Evolutionary conservation across 1,140 invertebrate genomes (phyloP), one percentile per base, ranked within the genome.

Genomic region (Hetaerina americana): DNA sequence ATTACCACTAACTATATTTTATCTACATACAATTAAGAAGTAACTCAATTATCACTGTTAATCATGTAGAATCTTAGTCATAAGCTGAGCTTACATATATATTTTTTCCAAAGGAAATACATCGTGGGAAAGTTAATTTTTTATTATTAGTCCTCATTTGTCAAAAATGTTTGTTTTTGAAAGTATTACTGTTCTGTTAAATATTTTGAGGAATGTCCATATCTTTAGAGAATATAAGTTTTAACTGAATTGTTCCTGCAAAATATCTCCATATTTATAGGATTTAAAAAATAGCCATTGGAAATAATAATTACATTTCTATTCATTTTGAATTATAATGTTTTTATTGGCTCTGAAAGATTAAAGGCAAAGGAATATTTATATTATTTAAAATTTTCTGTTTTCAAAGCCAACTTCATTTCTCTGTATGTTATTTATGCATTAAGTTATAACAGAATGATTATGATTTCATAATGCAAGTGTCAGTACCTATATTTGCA

Each of bases 1-100:
- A 57, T 57, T 57, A 57, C 40, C 40, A 57, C 40, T 57, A 57
- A 57, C 40, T 57, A 57, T 57, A 57, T 57, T 57, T 57, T 57
- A 57, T 57, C 40, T 57, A 57, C 40, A 57, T 57, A 57, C 40
- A 57, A 57, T 57, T 57, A 57, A 57, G 22, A 57, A 57, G 40
- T 57, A 57, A 57, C 40, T 57, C 40, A 57, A 57, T 57, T 57
- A 57, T 57, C 40, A 57, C 40, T 57, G 40, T 57, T 57, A 57
- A 57, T 57, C 40, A 57, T 57, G 40, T 57, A 57, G 40, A 5
- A 57, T 57, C 40, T 57, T 57, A 57, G 40, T 57, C 15, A 57
- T 57, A 57, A 57, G 40, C 40, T 57, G 40, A 57, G 40, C 40
- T 57, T 57, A 57, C 40, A 57, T 57, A 57, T 57, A 57, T 57